Evolutionary conservation across 2,888 invertebrate species (phyloP).

Genomic region (Orthosia gracilis): DNA sequence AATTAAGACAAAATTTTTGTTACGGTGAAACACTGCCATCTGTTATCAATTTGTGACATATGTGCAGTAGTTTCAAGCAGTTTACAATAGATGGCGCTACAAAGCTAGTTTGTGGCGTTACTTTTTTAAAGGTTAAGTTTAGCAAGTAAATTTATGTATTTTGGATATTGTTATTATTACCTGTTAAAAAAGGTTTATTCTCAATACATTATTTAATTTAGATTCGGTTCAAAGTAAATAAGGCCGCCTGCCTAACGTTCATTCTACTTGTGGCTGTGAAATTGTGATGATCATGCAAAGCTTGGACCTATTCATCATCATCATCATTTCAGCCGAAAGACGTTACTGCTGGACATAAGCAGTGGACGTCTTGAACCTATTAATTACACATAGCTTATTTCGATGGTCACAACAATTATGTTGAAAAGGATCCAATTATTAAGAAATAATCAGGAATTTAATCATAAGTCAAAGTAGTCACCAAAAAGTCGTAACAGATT

Average conservation of each 20-base stretch:
- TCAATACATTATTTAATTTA: background rate
- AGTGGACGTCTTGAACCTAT: too few species aligned
- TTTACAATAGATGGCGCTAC: slow-evolving; percentile 61
- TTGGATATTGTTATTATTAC: too few species aligned
- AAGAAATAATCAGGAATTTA: too few species aligned
- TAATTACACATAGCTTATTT: background rate
- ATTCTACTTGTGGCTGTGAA: background rate
- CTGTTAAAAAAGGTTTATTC: background rate
- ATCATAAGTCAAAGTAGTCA: background rate
- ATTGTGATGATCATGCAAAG: background rate
- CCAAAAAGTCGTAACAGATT: background rate
- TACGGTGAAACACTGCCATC: slow-evolving; percentile 59
- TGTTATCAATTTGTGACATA: slow-evolving; percentile 31
- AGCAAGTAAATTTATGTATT: background rate
- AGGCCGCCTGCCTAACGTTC: too few species aligned
- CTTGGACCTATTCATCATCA: background rate
- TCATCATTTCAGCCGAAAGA: too few species aligned
- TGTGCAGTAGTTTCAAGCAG: slow-evolving; percentile 29
- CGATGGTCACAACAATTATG: too few species aligned
- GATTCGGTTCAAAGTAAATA: background rate
- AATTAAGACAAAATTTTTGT: background rate
- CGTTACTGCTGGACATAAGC: too few species aligned
- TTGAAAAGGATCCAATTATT: too few species aligned
- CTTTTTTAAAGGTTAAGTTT: background rate
- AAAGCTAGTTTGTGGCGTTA: background rate